Percentiles rank a stretch among this genome's conserved stretches.
These are phyloP conservation scores for Spea bombifrons DNA, from an alignment of 2,113 vertebrate species.

Conservation along the genomic window DNA sequence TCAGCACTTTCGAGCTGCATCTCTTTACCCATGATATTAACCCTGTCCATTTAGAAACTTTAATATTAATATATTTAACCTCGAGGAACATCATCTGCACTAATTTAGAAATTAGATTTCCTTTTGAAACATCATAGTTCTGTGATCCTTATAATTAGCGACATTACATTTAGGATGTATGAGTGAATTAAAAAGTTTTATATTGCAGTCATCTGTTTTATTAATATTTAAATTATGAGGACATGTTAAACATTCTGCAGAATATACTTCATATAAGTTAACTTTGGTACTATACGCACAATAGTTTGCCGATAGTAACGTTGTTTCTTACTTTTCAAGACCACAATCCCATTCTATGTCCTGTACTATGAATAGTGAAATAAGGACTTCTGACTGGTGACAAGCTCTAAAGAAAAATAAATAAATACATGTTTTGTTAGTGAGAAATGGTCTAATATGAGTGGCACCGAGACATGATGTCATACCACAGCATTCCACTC, in stretches of 20 bases:
- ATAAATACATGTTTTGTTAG: too few relatives aligned
- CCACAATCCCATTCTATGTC: too few relatives aligned
- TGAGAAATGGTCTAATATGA: too few relatives aligned
- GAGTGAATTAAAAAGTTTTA: conserved; percentile 21
- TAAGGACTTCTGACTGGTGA: too few relatives aligned
- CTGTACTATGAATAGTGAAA: too few relatives aligned
- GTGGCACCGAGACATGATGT: too few relatives aligned
- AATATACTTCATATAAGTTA: too few relatives aligned
- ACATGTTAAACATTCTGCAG: neutral
- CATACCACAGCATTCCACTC: too few relatives aligned
- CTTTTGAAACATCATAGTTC: conserved; percentile 40
- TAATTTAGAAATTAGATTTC: conserved; percentile 38
- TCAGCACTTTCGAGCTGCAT: neutral
- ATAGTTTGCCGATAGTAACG: too few relatives aligned
- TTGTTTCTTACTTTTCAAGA: too few relatives aligned
- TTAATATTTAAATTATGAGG: conserved; percentile 11
- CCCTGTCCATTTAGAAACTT: conserved; percentile 15
- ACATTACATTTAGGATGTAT: conserved; percentile 26
- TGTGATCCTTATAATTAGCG: conserved; percentile 52
- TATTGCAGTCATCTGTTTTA: conserved; percentile 8
- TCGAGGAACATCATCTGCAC: conserved; percentile 29
- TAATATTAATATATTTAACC: conserved; percentile 40
- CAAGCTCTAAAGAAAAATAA: too few relatives aligned
- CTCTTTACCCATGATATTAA: neutral
- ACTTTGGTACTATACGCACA: too few relatives aligned